Evolutionary conservation across 1,140 invertebrate genomes (phyloP), one percentile per base, ranked within the genome.

Genomic region (Phthorimaea operculella): DNA sequence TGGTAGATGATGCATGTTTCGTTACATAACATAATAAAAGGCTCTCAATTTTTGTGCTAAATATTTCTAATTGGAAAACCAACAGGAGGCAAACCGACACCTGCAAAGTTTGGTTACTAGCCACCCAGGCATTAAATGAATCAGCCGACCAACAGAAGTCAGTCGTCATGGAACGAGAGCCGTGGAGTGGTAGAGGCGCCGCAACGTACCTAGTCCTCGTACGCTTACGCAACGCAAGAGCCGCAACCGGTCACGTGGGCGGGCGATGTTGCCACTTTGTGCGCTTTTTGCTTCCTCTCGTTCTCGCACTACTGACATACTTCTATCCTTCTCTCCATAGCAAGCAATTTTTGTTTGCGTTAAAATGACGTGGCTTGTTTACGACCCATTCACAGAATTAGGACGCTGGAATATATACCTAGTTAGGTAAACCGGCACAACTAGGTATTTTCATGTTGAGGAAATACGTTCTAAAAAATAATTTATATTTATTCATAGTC

Each of bases 171-270:
- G 53, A 64, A 48, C 55, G 60, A 63, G 70, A 74, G 59, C 54
- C 54, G 21, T 28, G 21, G 21, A 28, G 21, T 28, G 21, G 36
- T 48, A 62, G 56, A 61, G 60, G 50, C 62, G 62, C 59, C 62
- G 64, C 66, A 62, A 60, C 66, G 72, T 78, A 60, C 66, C 72
- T 78, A 72, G 71, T 76, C 70, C 74, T 77, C 74, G 75, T 76
- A 80, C 74, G 76, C 77, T 84, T 85, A 85, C 82, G 79, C 76
- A 85, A 85, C 82, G 79, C 76, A 85, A 83, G 76, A 83, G 64
- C 66, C 70, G 76, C 67, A 72, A 64, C 70, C 71, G 66, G 72
- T 84, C 78, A 84, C 79, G 78, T 84, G 81, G 79, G 63, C 63
- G 54, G 49, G 79, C 78, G 73, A 61, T 68, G 82, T 83, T 85